Conservation (phyloP, 2,113 vertebrate genomes). For the Coregonus clupeaformis region DNA sequence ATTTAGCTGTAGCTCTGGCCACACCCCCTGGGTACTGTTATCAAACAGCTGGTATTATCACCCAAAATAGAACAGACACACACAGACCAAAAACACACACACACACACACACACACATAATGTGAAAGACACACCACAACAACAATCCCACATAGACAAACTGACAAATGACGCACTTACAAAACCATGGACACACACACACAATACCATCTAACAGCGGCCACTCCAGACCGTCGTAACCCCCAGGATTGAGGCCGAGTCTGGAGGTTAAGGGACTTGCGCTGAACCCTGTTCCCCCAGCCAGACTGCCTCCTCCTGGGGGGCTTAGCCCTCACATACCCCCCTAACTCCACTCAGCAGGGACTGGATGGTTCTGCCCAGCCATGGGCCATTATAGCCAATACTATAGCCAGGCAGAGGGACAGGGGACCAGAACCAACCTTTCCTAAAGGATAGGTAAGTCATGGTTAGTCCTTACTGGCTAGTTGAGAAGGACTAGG, state of each 20-base stretch:
- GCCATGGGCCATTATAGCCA: neutral
- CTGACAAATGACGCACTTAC: neutral
- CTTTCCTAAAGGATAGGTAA: no score
- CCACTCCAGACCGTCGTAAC: neutral
- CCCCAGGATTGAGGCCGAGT: neutral
- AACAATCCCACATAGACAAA: neutral
- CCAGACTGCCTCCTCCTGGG: neutral
- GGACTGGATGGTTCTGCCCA: neutral
- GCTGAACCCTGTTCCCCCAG: neutral
- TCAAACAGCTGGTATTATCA: constrained; percentile 63
- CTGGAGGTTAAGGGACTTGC: neutral
- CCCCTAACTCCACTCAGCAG: neutral
- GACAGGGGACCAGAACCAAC: neutral
- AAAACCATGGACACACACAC: constrained; percentile 4
- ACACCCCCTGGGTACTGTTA: constrained; percentile 33
- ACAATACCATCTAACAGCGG: neutral
- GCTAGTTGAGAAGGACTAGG: no score
- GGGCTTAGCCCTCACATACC: neutral
- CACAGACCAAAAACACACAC: constrained; percentile 39
- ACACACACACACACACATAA: constrained; percentile 33
- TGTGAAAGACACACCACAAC: neutral
- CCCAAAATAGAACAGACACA: constrained; percentile 18
- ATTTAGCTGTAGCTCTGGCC: constrained; percentile 60
- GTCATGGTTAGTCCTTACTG: no score
- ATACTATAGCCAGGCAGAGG: neutral